These are phyloP conservation scores for Piliocolobus tephrosceles DNA, from an alignment of 2,113 vertebrate genomes.

Conservation along the genomic window DNA sequence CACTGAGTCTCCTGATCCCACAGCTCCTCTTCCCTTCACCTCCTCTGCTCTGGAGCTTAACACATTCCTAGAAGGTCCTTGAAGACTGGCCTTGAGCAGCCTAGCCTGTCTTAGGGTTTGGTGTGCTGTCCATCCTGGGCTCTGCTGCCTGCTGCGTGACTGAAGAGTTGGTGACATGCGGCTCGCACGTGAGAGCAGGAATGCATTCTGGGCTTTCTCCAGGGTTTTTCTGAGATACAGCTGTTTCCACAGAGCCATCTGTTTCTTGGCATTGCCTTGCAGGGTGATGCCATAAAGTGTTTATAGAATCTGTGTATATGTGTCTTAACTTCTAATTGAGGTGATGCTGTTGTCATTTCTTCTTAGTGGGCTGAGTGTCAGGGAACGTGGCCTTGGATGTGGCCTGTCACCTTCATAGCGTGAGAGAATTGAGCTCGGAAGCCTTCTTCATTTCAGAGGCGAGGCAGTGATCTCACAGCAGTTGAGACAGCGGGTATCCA, in stretches of 20 bases:
- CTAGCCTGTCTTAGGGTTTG: background rate
- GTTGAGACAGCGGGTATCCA: too few species aligned
- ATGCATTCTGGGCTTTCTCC: background rate
- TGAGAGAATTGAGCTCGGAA: background rate
- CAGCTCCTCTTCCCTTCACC: background rate
- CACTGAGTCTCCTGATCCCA: rapidly evolving
- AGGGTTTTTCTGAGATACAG: slow-evolving; percentile 50
- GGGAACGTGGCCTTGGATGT: background rate
- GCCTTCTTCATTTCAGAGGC: background rate
- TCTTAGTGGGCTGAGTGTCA: background rate
- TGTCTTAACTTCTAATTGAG: slow-evolving; percentile 52
- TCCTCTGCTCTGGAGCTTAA: background rate
- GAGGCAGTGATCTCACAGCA: background rate
- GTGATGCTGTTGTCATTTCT: background rate
- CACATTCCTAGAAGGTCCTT: rapidly evolving
- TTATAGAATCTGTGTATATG: slow-evolving; percentile 17
- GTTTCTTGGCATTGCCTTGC: background rate
- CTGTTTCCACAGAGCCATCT: slow-evolving; percentile 61
- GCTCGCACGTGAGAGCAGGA: background rate
- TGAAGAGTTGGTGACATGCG: background rate
- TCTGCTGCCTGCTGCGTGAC: background rate
- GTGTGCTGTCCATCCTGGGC: background rate
- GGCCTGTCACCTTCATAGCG: rapidly evolving
- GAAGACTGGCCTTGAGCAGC: background rate
- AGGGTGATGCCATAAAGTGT: background rate